Evolutionary conservation across 2,888 invertebrate species (phyloP), one percentile per base, ranked within the genome.

Genomic region (Plebejus argus): DNA sequence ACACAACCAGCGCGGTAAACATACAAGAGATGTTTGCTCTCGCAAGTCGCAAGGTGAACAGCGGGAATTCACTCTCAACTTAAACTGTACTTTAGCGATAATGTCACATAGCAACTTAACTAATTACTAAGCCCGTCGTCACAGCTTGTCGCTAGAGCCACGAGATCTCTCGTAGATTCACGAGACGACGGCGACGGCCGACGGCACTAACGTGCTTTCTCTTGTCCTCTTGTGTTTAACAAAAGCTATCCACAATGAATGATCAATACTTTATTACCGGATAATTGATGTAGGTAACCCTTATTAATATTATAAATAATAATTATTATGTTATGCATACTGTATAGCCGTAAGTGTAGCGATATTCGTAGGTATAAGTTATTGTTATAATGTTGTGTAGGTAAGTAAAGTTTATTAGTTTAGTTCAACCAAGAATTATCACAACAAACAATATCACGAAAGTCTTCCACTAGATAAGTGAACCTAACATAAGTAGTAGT

Each of bases 351-450:
- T 53, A 53, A 53, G 5, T 18, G 18, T 53, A 53, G 53, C 53
- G 53, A 18, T 53, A 18, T 18, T 18, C 18, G 53, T 53, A 53
- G 53, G 18, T 53, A 28, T 28, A 53, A 53, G 18, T 53, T 53
- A 53, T 5, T 45, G 45, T 45, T 53, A 18, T 18, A 18, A 53
- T 53, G 15, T 53, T 53, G 53, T 53, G 53, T 18, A 53, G 10
- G 10, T 45, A 45, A 45, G 53, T 53, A 18, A 82, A 82, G 80
- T 74, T 84, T 88, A 88, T 84, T 88, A 88, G 85, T 78, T 70
- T 82, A 87, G 84, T 81, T 82, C 90, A 94, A 94, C 94, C 94
- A 94, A 94, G 94, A 94, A 94, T 88, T 85, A 93, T 93, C 92
- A 81, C 86, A 83, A 91, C 90, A 92, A 93, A 94, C 90, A 91